Conservation (phyloP, 92 coral and sea anemone genomes). For the Scolanthus callimorphus region DNA sequence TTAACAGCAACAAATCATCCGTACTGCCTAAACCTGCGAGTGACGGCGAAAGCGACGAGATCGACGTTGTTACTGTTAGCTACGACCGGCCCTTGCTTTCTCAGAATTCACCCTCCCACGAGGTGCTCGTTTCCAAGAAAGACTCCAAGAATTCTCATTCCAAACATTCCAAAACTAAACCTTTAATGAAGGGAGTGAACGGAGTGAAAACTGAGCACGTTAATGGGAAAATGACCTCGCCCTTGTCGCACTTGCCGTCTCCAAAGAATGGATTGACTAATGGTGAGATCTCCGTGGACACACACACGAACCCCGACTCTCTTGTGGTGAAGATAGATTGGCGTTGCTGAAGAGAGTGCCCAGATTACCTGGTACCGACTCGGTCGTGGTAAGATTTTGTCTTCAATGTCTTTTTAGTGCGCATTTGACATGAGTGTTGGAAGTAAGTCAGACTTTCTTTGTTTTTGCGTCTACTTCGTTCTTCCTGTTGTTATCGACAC, state of each 20-base stretch:
- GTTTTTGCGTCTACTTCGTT: no score
- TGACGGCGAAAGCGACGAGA: slow-evolving; percentile 71
- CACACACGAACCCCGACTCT: slow-evolving; percentile 72
- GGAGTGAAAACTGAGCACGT: slow-evolving; percentile 42
- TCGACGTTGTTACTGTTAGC: slow-evolving; percentile 63
- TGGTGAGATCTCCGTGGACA: slow-evolving; percentile 62
- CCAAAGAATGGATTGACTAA: slow-evolving; percentile 53
- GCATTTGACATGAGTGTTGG: no score
- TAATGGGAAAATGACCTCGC: slow-evolving; percentile 45
- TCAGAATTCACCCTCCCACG: slow-evolving; percentile 12
- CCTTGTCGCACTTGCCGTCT: slow-evolving; percentile 30
- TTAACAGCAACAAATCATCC: slow-evolving; percentile 10
- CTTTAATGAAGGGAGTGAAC: slow-evolving; percentile 11
- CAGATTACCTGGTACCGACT: slow-evolving; percentile 28
- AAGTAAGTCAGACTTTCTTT: no score
- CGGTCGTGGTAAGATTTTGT: slow-evolving; percentile 19
- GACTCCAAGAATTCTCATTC: slow-evolving; percentile 43
- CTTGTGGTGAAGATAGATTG: slow-evolving; percentile 89
- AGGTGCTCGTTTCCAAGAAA: not conserved
- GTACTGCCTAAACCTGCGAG: slow-evolving; percentile 17
- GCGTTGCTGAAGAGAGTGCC: slow-evolving; percentile 89
- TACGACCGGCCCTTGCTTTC: slow-evolving; percentile 40
- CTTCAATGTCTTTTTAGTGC: no score
- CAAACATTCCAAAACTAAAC: slow-evolving; percentile 9
- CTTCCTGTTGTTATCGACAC: no score